A percentile compares a stretch with the other conserved stretches of the same genome.
These are phyloP conservation scores for Trachelus troglodyta DNA, from an alignment of 2,888 invertebrate species.

Conservation along the genomic window DNA sequence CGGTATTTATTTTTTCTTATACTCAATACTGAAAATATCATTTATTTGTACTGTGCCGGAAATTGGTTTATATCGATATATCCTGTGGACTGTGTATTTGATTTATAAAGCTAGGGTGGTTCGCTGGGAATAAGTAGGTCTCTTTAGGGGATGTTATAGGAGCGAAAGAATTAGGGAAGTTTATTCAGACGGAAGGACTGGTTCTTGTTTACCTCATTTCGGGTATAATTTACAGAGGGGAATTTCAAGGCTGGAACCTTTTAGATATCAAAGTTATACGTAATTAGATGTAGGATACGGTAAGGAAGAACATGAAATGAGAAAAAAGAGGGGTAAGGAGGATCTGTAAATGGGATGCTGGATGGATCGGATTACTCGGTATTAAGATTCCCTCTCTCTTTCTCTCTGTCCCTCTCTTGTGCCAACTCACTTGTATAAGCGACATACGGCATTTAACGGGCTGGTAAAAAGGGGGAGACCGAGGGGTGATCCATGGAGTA, in stretches of 20 bases:
- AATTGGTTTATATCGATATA: background rate
- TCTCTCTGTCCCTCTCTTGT: background rate
- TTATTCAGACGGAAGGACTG: too few species aligned
- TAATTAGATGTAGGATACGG: background rate
- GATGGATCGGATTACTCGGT: slow-evolving; percentile 13
- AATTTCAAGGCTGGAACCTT: background rate
- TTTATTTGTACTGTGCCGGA: background rate
- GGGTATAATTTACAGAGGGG: background rate
- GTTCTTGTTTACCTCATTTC: background rate
- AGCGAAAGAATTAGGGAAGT: background rate
- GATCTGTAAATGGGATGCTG: background rate
- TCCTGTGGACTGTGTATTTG: background rate
- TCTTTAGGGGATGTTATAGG: background rate
- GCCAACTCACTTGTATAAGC: background rate
- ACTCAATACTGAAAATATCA: background rate
- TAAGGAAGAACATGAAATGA: background rate
- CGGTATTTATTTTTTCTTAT: background rate
- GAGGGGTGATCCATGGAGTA: background rate
- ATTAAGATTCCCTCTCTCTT: slow-evolving; percentile 26
- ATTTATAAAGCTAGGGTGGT: background rate
- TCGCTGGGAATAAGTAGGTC: background rate
- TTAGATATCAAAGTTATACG: background rate
- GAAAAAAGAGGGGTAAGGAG: background rate
- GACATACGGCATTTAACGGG: background rate
- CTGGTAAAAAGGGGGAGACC: background rate